phyloP scores from a whole-genome alignment of 2,797 vertebrate species.

The Saxicola maurus region DNA sequence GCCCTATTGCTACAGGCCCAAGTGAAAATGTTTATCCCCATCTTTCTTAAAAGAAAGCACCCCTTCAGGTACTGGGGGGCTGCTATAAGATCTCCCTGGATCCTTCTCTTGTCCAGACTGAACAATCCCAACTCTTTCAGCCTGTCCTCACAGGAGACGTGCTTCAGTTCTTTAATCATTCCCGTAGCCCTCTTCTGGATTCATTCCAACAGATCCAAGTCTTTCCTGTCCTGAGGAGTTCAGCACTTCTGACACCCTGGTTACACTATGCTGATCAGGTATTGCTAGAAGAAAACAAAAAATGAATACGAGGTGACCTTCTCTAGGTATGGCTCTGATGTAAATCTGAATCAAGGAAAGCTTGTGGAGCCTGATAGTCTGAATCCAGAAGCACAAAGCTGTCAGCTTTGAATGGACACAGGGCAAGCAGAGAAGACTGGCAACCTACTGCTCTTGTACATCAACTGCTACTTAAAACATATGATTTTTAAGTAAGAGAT shows the following conservation, averaged over 20 bases:
- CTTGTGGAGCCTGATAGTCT: not conserved
- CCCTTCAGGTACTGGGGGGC: not conserved
- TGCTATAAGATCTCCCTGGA: not conserved
- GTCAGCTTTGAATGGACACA: not conserved
- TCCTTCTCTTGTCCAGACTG: not conserved
- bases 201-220: not conserved
- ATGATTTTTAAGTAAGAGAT: not conserved
- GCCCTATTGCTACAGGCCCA: not conserved
- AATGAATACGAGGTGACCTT: not conserved
- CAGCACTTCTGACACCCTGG: not conserved
- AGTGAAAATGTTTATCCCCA: not conserved
- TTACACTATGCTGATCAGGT: not conserved
- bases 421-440: not conserved
- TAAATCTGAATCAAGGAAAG: not conserved
- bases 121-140: not conserved
- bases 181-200: rapidly evolving
- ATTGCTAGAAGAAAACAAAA: not conserved
- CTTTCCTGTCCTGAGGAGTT: not conserved
- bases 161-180: not conserved
- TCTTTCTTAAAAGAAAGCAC: not conserved
- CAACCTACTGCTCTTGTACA: not conserved
- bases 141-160: rapidly evolving
- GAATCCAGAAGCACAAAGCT: not conserved
- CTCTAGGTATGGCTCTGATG: not conserved
- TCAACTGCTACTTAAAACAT: not conserved